Conservation (phyloP, 2,888 invertebrate genomes). For the Macaria notata region DNA sequence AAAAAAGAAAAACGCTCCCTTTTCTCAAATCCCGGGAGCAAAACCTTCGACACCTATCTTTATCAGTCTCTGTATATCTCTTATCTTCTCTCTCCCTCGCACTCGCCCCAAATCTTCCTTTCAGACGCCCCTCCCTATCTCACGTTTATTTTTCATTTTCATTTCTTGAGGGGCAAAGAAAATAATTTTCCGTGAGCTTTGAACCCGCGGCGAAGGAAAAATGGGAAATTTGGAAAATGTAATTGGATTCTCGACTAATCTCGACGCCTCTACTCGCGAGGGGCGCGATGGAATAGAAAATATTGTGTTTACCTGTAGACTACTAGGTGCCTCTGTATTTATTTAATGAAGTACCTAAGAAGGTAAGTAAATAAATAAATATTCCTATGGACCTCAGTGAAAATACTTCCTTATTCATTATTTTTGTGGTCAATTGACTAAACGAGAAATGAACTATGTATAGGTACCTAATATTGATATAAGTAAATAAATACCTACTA, state of each 20-base stretch:
- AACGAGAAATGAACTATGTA: no score
- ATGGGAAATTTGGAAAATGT: slow-evolving; percentile 77
- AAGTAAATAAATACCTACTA: no score
- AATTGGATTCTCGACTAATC: slow-evolving; percentile 79
- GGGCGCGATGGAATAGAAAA: slow-evolving; percentile 61
- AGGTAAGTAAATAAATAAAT: no score
- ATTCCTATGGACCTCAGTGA: no score
- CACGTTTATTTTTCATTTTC: slow-evolving; percentile 81
- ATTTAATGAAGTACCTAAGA: no score
- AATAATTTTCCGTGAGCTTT: slow-evolving; percentile 80
- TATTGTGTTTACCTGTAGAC: slow-evolving; percentile 8
- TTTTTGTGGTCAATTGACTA: no score
- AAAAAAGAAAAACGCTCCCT: slow-evolving; percentile 49
- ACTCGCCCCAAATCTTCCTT: slow-evolving; percentile 30
- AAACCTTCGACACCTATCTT: slow-evolving; percentile 39
- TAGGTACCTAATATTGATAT: no score
- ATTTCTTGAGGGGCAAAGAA: slow-evolving; percentile 74
- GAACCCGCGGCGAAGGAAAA: slow-evolving; percentile 74
- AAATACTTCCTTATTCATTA: no score
- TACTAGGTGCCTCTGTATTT: no score
- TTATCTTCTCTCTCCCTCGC: slow-evolving; percentile 43
- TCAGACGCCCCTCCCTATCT: slow-evolving; percentile 46
- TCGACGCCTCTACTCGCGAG: slow-evolving; percentile 66
- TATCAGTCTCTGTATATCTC: slow-evolving; percentile 34
- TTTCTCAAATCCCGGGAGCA: slow-evolving; percentile 61